phyloP scores from a whole-genome alignment of 2,888 invertebrate species.

The Dastarcus helophoroides region DNA sequence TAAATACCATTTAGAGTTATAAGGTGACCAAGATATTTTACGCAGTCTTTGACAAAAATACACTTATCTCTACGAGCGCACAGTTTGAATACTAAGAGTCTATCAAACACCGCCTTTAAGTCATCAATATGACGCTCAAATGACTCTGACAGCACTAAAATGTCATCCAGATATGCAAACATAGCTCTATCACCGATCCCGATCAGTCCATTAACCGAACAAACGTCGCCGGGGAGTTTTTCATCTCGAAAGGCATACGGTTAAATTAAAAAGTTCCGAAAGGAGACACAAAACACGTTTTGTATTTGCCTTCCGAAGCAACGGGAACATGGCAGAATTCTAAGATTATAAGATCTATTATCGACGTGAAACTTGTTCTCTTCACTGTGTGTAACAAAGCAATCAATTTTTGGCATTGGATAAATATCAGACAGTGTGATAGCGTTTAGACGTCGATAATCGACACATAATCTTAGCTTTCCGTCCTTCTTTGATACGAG shows the following conservation, averaged over 20 bases:
- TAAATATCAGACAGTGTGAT: slow-evolving; percentile 20
- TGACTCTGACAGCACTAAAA: slow-evolving; percentile 11
- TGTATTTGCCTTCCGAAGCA: slow-evolving; percentile 27
- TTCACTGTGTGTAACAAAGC: slow-evolving; percentile 28
- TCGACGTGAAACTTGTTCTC: slow-evolving; percentile 17
- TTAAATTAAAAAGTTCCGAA: slow-evolving; percentile 13
- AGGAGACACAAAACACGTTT: slow-evolving; percentile 13
- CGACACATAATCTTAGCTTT: slow-evolving; percentile 23
- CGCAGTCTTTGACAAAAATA: slow-evolving; percentile 8
- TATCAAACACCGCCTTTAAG: slow-evolving; percentile 6
- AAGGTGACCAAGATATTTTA: slow-evolving; percentile 11
- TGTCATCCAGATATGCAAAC: slow-evolving; percentile 11
- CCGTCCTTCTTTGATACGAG: slow-evolving; percentile 28
- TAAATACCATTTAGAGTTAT: slow-evolving; percentile 15
- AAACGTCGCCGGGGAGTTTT: slow-evolving; percentile 11
- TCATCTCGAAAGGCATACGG: slow-evolving; percentile 13
- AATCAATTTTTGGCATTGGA: slow-evolving; percentile 31
- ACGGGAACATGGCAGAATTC: slow-evolving; percentile 30
- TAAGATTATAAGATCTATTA: slow-evolving; percentile 26
- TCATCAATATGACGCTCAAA: slow-evolving; percentile 11
- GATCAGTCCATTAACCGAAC: slow-evolving; percentile 12
- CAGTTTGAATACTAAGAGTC: slow-evolving; percentile 9
- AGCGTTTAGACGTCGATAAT: slow-evolving; percentile 23
- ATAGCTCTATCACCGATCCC: slow-evolving; percentile 7
- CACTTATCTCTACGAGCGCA: slow-evolving; percentile 12